phyloP scores from a whole-genome alignment of 1,140 invertebrate species.

The Drosophila ohnishii region DNA sequence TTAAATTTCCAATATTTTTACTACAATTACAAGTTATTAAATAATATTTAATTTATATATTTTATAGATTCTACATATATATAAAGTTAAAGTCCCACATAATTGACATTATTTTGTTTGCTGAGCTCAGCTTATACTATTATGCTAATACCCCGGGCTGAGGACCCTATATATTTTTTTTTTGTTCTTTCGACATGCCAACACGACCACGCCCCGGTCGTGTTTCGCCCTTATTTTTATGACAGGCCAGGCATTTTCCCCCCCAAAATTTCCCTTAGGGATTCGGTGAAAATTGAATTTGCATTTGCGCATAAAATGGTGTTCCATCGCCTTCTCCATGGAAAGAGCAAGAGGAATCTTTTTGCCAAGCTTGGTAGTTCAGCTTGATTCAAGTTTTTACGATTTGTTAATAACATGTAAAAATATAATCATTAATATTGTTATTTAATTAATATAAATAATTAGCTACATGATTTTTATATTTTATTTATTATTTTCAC shows the following conservation, averaged over 20 bases:
- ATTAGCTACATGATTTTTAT: neutral
- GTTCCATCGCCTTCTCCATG: conserved; percentile 38
- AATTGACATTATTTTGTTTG: neutral
- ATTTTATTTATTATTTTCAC: too few species aligned
- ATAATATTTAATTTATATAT: neutral
- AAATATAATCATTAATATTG: neutral
- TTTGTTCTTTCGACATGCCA: neutral
- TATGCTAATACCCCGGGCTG: neutral
- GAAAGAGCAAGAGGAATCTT: neutral
- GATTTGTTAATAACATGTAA: neutral
- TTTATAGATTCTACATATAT: neutral
- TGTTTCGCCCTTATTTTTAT: conserved; percentile 42
- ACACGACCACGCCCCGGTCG: conserved; percentile 12
- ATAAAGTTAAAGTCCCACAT: neutral
- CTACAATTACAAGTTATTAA: too few species aligned
- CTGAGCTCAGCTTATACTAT: neutral
- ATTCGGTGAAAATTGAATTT: conserved; percentile 76
- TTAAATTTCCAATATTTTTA: too few species aligned
- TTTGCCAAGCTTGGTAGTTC: conserved; percentile 48
- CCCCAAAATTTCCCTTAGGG: conserved; percentile 41
- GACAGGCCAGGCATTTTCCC: conserved; percentile 49
- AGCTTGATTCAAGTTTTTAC: conserved; percentile 26
- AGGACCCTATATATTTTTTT: neutral
- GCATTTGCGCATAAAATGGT: conserved; percentile 77
- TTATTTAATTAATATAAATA: neutral